phyloP scores from a whole-genome alignment of 1,140 invertebrate genomes.

The Bombus vancouverensis region DNA sequence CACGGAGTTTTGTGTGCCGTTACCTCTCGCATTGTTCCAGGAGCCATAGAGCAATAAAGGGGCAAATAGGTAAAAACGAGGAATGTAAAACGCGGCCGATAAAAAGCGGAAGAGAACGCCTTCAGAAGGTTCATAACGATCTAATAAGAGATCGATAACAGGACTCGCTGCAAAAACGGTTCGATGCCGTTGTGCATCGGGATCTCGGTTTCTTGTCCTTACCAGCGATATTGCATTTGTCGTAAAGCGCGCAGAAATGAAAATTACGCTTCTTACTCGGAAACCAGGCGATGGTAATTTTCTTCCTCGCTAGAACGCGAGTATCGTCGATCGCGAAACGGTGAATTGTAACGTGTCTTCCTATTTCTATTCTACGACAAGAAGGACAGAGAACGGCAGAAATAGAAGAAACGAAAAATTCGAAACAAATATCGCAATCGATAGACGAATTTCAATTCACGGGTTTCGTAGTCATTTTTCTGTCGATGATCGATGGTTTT shows the following conservation, averaged over 20 bases:
- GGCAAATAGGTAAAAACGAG: constrained; percentile 13
- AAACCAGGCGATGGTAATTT: neutral
- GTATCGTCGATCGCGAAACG: neutral
- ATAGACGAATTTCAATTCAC: neutral
- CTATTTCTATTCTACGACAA: neutral
- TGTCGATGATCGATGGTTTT: too few relatives aligned
- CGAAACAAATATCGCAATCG: too few relatives aligned
- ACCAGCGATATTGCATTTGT: neutral
- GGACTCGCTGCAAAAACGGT: neutral
- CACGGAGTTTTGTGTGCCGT: constrained; percentile 14
- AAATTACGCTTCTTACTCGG: constrained; percentile 14
- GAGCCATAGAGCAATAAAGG: constrained; percentile 31
- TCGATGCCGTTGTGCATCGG: constrained; percentile 30
- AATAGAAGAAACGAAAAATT: neutral
- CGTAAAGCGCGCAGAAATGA: neutral
- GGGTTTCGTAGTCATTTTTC: neutral
- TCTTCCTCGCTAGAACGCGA: neutral
- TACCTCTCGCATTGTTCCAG: constrained; percentile 31
- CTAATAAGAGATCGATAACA: constrained; percentile 46
- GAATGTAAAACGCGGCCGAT: constrained; percentile 29
- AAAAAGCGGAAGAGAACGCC: constrained; percentile 35
- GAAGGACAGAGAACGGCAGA: neutral
- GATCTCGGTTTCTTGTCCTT: constrained; percentile 4
- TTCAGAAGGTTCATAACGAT: constrained; percentile 30
- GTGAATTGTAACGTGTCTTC: neutral